Percentiles rank a stretch among this genome's conserved stretches.
Evolutionary conservation across 2,113 vertebrate genomes (phyloP).

Genomic region (Trogon surrucura): DNA sequence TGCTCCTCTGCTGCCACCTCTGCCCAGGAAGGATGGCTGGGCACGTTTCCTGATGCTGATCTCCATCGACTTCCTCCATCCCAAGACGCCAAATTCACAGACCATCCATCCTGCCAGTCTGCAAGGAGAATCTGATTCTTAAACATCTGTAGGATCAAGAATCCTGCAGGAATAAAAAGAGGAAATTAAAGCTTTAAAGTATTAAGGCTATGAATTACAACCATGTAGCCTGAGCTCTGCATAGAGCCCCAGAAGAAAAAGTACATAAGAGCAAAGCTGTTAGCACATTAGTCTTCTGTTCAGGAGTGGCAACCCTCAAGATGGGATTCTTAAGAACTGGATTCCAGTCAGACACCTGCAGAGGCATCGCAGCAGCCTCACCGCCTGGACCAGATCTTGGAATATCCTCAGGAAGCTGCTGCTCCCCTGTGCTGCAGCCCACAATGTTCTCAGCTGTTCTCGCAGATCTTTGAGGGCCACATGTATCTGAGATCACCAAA

Average conservation of each 20-base stretch:
- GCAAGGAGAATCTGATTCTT: neutral
- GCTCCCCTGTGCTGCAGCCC: neutral
- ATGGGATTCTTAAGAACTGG: neutral
- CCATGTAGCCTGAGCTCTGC: neutral
- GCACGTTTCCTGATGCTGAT: neutral
- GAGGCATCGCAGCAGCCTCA: neutral
- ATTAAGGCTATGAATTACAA: neutral
- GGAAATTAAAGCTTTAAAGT: neutral
- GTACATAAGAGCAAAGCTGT: neutral
- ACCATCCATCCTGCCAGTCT: neutral
- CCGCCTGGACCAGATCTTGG: neutral
- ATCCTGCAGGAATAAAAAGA: neutral
- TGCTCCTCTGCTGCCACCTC: neutral
- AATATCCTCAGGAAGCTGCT: neutral
- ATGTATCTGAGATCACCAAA: neutral
- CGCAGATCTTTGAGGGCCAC: neutral
- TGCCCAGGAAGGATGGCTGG: neutral
- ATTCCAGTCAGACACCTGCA: neutral
- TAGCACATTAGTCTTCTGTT: neutral
- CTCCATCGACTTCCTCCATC: neutral
- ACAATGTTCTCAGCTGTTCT: neutral
- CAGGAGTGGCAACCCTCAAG: neutral
- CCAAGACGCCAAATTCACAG: neutral
- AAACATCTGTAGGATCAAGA: fast-evolving
- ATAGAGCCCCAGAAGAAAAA: neutral